phyloP scores from a whole-genome alignment of 2,888 invertebrate species.

The Malacosoma neustria region DNA sequence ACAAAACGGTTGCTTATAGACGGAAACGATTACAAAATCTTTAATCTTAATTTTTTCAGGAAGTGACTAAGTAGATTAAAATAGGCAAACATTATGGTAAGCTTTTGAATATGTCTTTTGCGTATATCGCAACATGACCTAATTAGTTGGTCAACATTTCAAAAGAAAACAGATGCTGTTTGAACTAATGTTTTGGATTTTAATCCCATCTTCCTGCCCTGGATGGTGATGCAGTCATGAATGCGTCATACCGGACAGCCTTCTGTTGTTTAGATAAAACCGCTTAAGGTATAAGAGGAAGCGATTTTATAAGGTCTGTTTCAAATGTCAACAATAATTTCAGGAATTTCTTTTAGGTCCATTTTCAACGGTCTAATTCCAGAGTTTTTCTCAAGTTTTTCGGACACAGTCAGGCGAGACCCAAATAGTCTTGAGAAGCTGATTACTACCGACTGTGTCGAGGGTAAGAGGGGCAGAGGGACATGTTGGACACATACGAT shows the following conservation, averaged over 20 bases:
- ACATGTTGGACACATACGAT: too few relatives aligned
- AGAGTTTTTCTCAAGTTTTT: too few relatives aligned
- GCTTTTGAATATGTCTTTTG: neutral
- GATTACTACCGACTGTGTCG: too few relatives aligned
- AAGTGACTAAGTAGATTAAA: too few relatives aligned
- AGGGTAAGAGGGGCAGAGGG: too few relatives aligned
- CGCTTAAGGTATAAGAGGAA: conserved; percentile 13
- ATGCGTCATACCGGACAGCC: conserved; percentile 32
- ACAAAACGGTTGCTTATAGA: too few relatives aligned
- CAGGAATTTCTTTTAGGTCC: too few relatives aligned
- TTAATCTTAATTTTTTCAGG: too few relatives aligned
- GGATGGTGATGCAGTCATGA: conserved; percentile 45
- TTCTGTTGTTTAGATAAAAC: conserved; percentile 21
- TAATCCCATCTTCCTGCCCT: conserved; percentile 49
- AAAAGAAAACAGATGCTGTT: neutral
- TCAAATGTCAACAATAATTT: neutral
- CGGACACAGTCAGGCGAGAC: too few relatives aligned
- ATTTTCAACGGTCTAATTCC: too few relatives aligned
- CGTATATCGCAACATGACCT: conserved; percentile 4
- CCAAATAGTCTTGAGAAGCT: too few relatives aligned
- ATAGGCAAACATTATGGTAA: neutral
- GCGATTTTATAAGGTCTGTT: neutral
- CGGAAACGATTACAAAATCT: too few relatives aligned
- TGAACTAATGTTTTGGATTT: neutral
- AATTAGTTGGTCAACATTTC: conserved; percentile 9